Percentiles rank a stretch among this genome's conserved stretches.
phyloP scores from a whole-genome alignment of 2,888 invertebrate species.

The Dicyrtoma fusca region DNA sequence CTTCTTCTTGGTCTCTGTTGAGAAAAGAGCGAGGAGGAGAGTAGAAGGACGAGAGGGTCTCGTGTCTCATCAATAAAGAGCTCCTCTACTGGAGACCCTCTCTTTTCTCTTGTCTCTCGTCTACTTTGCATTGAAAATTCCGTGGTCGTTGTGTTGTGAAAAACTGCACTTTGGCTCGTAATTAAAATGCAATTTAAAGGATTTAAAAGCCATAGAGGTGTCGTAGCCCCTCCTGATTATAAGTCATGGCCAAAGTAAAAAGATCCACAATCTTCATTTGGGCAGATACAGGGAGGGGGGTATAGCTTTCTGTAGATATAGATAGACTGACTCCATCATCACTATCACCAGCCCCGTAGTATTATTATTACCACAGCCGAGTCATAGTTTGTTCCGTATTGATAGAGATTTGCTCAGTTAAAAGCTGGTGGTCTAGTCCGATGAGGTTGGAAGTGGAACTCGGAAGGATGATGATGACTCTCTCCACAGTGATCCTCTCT shows the following conservation, averaged over 20 bases:
- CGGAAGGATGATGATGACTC: neutral
- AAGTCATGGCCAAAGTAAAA: conserved; percentile 26
- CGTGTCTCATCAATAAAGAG: conserved; percentile 28
- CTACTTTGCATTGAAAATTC: conserved; percentile 32
- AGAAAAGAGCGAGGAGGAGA: conserved; percentile 9
- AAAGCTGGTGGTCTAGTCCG: no score
- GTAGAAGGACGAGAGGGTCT: conserved; percentile 10
- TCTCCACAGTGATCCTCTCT: no score
- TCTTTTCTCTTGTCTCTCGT: neutral
- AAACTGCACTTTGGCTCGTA: conserved; percentile 39
- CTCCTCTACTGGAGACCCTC: conserved; percentile 1
- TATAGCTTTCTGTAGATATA: neutral
- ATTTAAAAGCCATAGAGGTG: conserved; percentile 45
- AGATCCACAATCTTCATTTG: neutral
- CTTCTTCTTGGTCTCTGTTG: no score
- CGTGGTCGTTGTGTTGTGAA: conserved; percentile 37
- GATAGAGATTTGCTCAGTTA: no score
- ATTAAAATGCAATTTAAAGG: conserved; percentile 53
- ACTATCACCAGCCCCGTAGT: no score
- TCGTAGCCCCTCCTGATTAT: conserved; percentile 32
- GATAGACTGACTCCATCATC: no score
- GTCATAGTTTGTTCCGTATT: no score
- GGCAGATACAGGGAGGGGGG: neutral
- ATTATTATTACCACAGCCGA: no score
- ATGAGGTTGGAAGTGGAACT: no score